These are phyloP conservation scores for Asarcornis scutulata DNA, from an alignment of 2,113 vertebrate genomes.

Conservation along the genomic window DNA sequence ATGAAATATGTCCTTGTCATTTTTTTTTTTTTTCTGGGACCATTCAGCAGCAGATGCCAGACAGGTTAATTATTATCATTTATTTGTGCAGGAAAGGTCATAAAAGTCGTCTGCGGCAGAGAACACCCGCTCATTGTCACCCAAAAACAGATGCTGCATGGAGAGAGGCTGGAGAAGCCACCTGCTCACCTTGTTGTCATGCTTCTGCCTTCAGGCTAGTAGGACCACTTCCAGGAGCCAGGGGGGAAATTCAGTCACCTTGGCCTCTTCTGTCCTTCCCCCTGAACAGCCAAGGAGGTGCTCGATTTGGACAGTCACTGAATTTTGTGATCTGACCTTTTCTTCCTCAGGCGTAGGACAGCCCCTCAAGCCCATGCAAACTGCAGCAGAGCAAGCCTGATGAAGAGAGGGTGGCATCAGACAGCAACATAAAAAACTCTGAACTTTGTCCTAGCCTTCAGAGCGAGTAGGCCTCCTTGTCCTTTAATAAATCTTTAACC, in stretches of 20 bases:
- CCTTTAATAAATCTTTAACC: constrained; percentile 54
- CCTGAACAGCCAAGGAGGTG: neutral
- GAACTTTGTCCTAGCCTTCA: neutral
- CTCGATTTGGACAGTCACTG: neutral
- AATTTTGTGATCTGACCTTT: neutral
- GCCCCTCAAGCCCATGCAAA: neutral
- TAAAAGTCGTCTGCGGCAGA: neutral
- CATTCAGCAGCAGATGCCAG: constrained; percentile 14
- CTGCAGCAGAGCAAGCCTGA: neutral
- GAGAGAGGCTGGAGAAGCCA: neutral
- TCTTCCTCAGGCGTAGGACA: neutral
- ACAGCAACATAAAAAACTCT: neutral
- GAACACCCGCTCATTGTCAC: neutral
- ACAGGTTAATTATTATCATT: constrained; percentile 63
- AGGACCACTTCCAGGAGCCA: neutral
- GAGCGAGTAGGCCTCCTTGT: neutral
- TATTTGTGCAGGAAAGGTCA: constrained; percentile 44
- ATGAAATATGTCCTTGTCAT: constrained; percentile 21
- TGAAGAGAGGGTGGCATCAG: neutral
- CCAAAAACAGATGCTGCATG: constrained; percentile 3
- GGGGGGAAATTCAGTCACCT: neutral
- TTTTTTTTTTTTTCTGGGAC: constrained; percentile 16
- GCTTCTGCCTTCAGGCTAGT: neutral
- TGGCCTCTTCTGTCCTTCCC: neutral
- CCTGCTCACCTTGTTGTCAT: neutral